Evolutionary conservation across 2,113 vertebrate species (phyloP).

Genomic region (Pontoporia blainvillei): DNA sequence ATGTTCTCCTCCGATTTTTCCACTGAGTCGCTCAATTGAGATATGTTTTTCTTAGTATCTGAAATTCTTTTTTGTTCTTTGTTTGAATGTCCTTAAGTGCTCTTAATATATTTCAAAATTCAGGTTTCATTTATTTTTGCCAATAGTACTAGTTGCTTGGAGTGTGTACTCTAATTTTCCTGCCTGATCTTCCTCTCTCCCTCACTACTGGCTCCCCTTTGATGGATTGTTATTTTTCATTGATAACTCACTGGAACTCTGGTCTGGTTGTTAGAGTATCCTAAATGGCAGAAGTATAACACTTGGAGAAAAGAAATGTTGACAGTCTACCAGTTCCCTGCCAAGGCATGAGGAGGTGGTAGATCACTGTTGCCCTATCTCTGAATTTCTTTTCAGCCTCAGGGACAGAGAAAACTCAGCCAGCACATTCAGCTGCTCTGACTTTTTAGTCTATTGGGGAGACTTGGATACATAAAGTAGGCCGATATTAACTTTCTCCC

Average conservation of each 20-base stretch:
- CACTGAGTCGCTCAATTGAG: background rate
- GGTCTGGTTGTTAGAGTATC: background rate
- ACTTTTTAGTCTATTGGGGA: background rate
- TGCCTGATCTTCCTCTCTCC: background rate
- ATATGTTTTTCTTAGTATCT: background rate
- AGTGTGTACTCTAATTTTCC: background rate
- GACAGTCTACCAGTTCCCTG: background rate
- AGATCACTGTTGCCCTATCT: background rate
- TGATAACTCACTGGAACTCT: background rate
- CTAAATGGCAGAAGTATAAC: background rate
- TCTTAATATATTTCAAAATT: background rate
- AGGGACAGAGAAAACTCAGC: background rate
- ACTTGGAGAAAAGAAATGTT: background rate
- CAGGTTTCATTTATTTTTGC: background rate
- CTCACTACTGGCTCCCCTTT: background rate
- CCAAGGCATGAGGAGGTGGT: background rate
- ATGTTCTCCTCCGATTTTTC: background rate
- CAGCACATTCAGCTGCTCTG: background rate
- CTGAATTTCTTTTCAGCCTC: background rate
- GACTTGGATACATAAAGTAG: background rate
- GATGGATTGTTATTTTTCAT: background rate
- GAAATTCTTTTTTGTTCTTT: slow-evolving; percentile 8
- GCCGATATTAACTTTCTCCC: background rate
- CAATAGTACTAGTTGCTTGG: background rate
- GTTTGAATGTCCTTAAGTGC: background rate